Percentiles rank a stretch among this genome's conserved stretches.
Evolutionary conservation across 2,888 invertebrate genomes (phyloP).

Genomic region (Lithophane semibrunnea): DNA sequence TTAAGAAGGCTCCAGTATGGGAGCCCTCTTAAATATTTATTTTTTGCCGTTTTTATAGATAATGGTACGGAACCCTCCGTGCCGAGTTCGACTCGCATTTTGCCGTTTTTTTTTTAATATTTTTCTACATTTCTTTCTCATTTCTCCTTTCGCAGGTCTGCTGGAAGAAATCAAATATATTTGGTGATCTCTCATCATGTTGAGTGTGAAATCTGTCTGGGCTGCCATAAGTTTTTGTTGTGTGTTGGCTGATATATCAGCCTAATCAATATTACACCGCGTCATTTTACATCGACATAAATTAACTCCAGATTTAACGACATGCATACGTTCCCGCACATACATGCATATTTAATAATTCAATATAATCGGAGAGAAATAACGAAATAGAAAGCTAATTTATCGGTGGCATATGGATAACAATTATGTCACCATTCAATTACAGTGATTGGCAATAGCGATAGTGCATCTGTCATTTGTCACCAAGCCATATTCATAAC

Average conservation of each 20-base stretch:
- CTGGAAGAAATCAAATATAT: too few relatives aligned
- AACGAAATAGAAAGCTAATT: conserved; percentile 11
- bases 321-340: conserved; percentile 11
- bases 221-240: too few relatives aligned
- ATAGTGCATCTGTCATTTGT: conserved; percentile 9
- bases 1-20: too few relatives aligned
- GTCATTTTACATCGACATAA: neutral
- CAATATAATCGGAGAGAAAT: neutral
- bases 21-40: too few relatives aligned
- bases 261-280: neutral
- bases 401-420: conserved; percentile 13
- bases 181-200: too few relatives aligned
- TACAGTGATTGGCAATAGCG: conserved; percentile 2
- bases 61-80: too few relatives aligned
- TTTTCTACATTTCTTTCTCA: too few relatives aligned
- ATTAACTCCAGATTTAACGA: conserved; percentile 1
- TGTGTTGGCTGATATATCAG: neutral
- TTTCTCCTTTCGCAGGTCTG: too few relatives aligned
- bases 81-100: too few relatives aligned
- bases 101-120: too few relatives aligned
- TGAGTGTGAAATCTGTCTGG: neutral
- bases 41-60: too few relatives aligned
- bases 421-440: conserved; percentile 10
- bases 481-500: neutral
- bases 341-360: neutral